Percentiles rank a stretch among this genome's conserved stretches.
These are phyloP conservation scores for Ypsolopha scabrella DNA, from an alignment of 2,888 invertebrate species.

Conservation along the genomic window DNA sequence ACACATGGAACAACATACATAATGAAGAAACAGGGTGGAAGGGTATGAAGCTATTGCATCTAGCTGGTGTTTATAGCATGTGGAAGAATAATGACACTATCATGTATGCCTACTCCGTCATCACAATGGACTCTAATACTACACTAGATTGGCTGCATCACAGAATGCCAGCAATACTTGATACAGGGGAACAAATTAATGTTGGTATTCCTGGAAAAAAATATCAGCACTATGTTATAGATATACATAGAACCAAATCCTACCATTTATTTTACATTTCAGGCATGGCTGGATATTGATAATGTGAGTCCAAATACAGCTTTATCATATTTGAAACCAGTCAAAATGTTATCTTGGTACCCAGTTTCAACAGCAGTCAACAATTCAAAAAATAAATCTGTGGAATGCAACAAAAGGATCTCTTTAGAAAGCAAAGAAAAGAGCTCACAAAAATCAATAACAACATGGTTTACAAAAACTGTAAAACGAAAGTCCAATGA, in stretches of 20 bases:
- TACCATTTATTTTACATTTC: constrained; percentile 14
- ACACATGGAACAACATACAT: constrained; percentile 64
- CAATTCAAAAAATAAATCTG: constrained; percentile 76
- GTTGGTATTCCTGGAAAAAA: constrained; percentile 35
- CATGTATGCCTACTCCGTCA: constrained; percentile 80
- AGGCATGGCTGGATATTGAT: constrained; percentile 78
- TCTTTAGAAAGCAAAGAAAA: constrained; percentile 28
- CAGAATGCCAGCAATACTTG: constrained; percentile 84
- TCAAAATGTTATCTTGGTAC: constrained; percentile 72
- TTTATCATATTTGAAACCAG: constrained; percentile 66
- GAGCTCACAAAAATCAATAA: constrained; percentile 52
- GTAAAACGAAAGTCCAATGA: constrained; percentile 36
- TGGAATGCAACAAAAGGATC: constrained; percentile 67
- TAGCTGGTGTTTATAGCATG: constrained; percentile 82
- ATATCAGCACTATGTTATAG: no score
- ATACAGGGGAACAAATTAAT: constrained; percentile 73
- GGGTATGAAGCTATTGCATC: constrained; percentile 74
- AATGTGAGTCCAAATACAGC: constrained; percentile 62
- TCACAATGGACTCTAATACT: constrained; percentile 80
- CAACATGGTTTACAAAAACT: constrained; percentile 42
- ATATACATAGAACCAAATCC: no score
- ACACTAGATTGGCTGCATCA: constrained; percentile 81
- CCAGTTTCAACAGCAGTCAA: constrained; percentile 79
- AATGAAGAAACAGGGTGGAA: constrained; percentile 67
- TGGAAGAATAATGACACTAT: constrained; percentile 73